Evolutionary conservation across 2,113 vertebrate species (phyloP).

Genomic region (Corvus cornix): DNA sequence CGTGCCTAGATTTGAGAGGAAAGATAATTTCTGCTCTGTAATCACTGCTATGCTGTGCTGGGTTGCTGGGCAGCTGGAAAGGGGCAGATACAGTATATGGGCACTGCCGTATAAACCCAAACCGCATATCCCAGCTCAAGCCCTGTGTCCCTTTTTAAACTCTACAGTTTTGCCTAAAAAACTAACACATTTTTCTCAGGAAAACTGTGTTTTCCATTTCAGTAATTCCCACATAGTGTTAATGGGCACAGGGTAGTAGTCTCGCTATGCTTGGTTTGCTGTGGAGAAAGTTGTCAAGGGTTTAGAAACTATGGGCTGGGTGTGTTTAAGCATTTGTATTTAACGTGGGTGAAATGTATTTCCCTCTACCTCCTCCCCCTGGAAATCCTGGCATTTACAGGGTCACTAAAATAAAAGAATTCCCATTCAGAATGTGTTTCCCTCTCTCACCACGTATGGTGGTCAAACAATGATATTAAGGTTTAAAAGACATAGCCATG

Average conservation of each 20-base stretch:
- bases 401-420: background rate
- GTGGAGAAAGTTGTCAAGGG: background rate
- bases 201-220: background rate
- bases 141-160: too few relatives aligned
- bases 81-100: accelerated
- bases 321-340: background rate
- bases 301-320: background rate
- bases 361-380: background rate
- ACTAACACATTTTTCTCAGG: background rate
- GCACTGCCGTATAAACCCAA: accelerated
- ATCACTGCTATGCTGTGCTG: accelerated
- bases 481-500: background rate
- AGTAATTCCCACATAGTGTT: background rate
- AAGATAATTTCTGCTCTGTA: background rate
- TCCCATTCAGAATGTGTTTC: background rate
- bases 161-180: background rate
- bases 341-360: background rate
- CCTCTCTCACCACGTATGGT: background rate
- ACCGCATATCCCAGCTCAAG: accelerated
- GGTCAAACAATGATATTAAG: background rate
- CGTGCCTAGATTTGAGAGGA: background rate
- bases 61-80: background rate
- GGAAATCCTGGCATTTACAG: background rate
- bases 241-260: too few relatives aligned
- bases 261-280: background rate